A percentile compares a stretch with the other conserved stretches of the same genome.
Evolutionary conservation across 2,888 invertebrate species (phyloP).

Genomic region (Tethea ocularis): DNA sequence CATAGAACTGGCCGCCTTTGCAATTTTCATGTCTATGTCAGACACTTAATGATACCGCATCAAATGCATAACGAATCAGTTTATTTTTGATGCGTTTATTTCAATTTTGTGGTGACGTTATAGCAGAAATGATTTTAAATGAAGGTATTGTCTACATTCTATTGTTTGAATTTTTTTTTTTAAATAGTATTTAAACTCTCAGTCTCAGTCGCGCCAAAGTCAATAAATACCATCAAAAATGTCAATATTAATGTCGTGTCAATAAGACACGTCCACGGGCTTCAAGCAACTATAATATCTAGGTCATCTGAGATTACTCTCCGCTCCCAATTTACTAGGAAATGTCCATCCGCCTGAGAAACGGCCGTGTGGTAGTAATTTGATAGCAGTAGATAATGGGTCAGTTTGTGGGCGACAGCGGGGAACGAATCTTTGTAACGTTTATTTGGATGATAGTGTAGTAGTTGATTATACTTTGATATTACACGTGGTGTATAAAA

Average conservation of each 20-base stretch:
- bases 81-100: no score
- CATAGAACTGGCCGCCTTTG: no score
- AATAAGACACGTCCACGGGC: background rate
- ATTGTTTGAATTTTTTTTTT: no score
- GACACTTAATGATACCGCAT: no score
- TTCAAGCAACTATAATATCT: background rate
- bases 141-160: no score
- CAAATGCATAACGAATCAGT: no score
- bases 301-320: constrained; percentile 1
- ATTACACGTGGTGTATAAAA: background rate
- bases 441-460: background rate
- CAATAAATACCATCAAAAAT: background rate
- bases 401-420: background rate
- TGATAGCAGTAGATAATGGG: constrained; percentile 1
- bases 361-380: constrained; percentile 5
- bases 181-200: no score
- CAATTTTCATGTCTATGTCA: no score
- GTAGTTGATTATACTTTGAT: background rate
- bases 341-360: constrained; percentile 2
- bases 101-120: no score
- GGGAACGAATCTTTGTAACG: background rate
- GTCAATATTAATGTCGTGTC: background rate
- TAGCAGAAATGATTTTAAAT: no score
- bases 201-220: background rate
- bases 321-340: background rate